A percentile compares a stretch with the other conserved stretches of the same genome.
phyloP scores from a whole-genome alignment of 2,888 invertebrate species.

The Scaptomyza reducta region DNA sequence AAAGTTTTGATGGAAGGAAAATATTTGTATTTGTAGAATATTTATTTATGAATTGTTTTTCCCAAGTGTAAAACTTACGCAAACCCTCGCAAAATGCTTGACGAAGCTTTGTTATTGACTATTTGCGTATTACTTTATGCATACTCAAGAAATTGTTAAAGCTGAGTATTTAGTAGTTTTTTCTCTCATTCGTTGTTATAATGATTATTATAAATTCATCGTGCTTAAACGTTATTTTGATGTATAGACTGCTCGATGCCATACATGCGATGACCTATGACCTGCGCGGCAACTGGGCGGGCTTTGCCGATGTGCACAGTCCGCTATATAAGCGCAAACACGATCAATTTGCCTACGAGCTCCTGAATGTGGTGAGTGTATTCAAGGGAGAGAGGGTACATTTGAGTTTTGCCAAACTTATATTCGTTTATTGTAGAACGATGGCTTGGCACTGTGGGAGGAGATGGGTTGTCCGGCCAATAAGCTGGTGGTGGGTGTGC shows the following conservation, averaged over 20 bases:
- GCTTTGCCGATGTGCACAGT: constrained; percentile 95
- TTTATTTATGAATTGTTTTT: too few relatives aligned
- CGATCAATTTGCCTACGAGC: constrained; percentile 95
- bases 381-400: not conserved
- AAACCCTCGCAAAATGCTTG: not conserved
- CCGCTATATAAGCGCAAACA: constrained; percentile 93
- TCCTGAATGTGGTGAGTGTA: constrained; percentile 92
- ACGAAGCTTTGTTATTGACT: too few relatives aligned
- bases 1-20: too few relatives aligned
- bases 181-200: not conserved
- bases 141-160: not conserved
- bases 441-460: constrained; percentile 94
- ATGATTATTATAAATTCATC: not conserved
- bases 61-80: too few relatives aligned
- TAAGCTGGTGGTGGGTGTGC: constrained; percentile 94
- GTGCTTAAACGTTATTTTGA: constrained; percentile 41
- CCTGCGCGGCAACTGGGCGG: constrained; percentile 94
- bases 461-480: constrained; percentile 94
- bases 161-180: not conserved
- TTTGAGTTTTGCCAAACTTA: constrained; percentile 16
- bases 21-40: too few relatives aligned
- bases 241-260: constrained; percentile 89
- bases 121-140: not conserved
- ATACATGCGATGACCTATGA: constrained; percentile 95
- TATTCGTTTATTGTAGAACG: constrained; percentile 86